These are phyloP conservation scores for Toxonevra muliebris DNA, from an alignment of 2,888 invertebrate species.

Conservation along the genomic window DNA sequence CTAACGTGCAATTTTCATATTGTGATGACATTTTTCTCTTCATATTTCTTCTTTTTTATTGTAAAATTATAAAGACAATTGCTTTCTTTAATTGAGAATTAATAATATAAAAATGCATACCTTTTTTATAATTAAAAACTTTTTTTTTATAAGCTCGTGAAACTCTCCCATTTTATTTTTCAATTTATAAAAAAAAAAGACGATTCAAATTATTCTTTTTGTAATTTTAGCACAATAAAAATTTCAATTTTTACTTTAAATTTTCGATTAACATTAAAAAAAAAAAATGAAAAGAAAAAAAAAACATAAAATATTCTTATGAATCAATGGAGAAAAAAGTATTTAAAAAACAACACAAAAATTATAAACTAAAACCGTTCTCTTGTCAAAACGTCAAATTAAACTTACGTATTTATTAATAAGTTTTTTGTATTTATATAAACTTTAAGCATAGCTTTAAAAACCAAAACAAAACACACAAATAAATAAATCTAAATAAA, in stretches of 20 bases:
- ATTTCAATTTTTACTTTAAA: not conserved
- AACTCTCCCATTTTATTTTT: no score
- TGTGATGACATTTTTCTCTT: no score
- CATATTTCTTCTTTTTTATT: no score
- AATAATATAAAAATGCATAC: no score
- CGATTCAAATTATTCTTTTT: not conserved
- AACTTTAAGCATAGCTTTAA: constrained; percentile 22
- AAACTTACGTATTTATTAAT: constrained; percentile 19
- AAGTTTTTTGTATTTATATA: constrained; percentile 31
- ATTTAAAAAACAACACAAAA: not conserved
- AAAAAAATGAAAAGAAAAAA: no score
- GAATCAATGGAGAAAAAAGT: not conserved
- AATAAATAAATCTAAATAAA: constrained; percentile 9
- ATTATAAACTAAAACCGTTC: not conserved
- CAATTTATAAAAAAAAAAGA: not conserved
- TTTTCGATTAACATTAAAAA: constrained; percentile 6
- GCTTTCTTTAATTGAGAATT: no score
- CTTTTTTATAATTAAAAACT: no score
- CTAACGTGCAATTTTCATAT: no score
- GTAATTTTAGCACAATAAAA: not conserved
- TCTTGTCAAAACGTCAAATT: constrained; percentile 14
- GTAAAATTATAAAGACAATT: no score
- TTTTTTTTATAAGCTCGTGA: no score
- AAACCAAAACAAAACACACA: constrained; percentile 10
- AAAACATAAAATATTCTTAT: not conserved